These are phyloP conservation scores for Macaria notata DNA, from an alignment of 2,888 invertebrate genomes.

Conservation along the genomic window DNA sequence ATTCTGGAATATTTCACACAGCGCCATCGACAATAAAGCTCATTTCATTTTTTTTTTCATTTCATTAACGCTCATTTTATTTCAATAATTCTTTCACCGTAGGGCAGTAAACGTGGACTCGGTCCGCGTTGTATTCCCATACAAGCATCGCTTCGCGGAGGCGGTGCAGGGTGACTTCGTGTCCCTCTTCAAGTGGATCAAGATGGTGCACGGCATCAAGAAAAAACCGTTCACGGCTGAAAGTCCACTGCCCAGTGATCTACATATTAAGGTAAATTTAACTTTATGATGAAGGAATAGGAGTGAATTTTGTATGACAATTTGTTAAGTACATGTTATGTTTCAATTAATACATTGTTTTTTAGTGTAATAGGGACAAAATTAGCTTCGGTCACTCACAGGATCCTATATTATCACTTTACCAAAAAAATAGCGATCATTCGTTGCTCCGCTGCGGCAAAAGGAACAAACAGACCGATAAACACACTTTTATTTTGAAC, in stretches of 20 bases:
- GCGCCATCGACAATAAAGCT: too few relatives aligned
- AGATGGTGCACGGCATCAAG: slow-evolving; percentile 88
- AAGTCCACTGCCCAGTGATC: slow-evolving; percentile 92
- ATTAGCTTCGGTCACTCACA: too few relatives aligned
- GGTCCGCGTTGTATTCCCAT: slow-evolving; percentile 89
- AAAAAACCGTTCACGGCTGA: slow-evolving; percentile 86
- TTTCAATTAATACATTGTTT: too few relatives aligned
- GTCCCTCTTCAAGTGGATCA: slow-evolving; percentile 97
- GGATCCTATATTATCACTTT: too few relatives aligned
- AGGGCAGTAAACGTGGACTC: slow-evolving; percentile 84
- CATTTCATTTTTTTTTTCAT: not conserved
- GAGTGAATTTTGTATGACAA: too few relatives aligned
- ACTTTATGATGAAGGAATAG: not conserved
- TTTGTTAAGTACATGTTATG: too few relatives aligned
- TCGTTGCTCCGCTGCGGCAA: too few relatives aligned
- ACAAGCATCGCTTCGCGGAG: slow-evolving; percentile 93
- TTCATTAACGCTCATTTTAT: not conserved
- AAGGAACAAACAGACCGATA: too few relatives aligned
- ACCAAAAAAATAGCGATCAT: too few relatives aligned
- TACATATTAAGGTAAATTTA: slow-evolving; percentile 89
- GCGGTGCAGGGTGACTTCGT: slow-evolving; percentile 94
- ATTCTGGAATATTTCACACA: too few relatives aligned
- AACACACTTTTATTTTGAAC: too few relatives aligned
- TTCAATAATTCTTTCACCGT: not conserved
- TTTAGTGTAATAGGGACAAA: too few relatives aligned